Percentiles rank a stretch among this genome's conserved stretches.
These are phyloP conservation scores for Drosophila insularis DNA, from an alignment of 1,140 invertebrate species.

Conservation along the genomic window DNA sequence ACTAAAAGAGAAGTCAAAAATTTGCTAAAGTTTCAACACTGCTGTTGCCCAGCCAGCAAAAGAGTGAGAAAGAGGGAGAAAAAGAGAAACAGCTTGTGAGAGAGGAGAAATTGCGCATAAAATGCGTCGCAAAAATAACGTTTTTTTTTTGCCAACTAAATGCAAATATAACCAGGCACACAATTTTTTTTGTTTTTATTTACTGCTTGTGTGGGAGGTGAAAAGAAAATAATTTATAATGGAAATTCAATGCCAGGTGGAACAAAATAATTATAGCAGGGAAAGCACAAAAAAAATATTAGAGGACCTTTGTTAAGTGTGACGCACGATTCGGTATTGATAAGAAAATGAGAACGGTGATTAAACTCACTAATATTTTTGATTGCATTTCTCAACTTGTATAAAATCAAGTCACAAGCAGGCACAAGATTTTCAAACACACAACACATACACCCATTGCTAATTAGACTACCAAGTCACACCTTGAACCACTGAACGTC, in stretches of 20 bases:
- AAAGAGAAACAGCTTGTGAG: conserved; percentile 33
- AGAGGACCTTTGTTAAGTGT: background rate
- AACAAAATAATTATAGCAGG: conserved; percentile 1
- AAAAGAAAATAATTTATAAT: conserved; percentile 23
- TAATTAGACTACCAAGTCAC: conserved; percentile 5
- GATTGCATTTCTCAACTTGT: background rate
- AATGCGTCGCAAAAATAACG: conserved; percentile 72
- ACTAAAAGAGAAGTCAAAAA: background rate
- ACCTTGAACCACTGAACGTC: background rate
- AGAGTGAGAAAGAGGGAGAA: conserved; percentile 11
- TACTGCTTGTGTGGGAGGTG: conserved; percentile 27
- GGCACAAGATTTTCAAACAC: background rate
- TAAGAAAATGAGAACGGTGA: background rate
- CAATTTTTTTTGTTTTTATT: conserved; percentile 19
- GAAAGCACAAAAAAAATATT: conserved; percentile 25
- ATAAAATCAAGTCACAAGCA: background rate
- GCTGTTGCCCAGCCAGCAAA: background rate
- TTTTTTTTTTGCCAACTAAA: conserved; percentile 33
- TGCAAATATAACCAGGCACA: conserved; percentile 50
- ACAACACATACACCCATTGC: conserved; percentile 1
- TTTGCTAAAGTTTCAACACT: background rate
- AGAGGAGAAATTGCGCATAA: conserved; percentile 41
- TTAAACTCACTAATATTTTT: background rate
- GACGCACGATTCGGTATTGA: conserved; percentile 28
- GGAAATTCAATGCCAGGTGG: conserved; percentile 37